A percentile compares a stretch with the other conserved stretches of the same genome.
phyloP scores from a whole-genome alignment of 2,797 vertebrate genomes.

The Melopsittacus undulatus region DNA sequence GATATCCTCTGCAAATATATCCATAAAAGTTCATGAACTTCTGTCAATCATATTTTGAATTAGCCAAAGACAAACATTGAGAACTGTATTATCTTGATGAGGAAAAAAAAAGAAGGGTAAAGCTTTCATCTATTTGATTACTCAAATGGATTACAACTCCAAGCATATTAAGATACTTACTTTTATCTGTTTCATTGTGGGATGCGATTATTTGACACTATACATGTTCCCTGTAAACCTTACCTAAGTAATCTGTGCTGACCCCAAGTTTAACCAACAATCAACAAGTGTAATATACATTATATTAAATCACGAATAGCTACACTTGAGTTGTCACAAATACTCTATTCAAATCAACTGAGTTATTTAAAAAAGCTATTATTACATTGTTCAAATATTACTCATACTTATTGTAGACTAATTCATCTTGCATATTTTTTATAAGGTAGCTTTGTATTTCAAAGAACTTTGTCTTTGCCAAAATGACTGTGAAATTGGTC shows the following conservation, averaged over 20 bases:
- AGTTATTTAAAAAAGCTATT: neutral
- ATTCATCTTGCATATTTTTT: neutral
- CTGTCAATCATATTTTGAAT: neutral
- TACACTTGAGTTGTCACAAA: neutral
- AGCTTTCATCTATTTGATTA: neutral
- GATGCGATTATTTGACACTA: neutral
- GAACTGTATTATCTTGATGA: neutral
- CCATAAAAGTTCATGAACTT: neutral
- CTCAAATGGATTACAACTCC: neutral
- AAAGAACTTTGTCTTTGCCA: neutral
- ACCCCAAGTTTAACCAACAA: neutral
- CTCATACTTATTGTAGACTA: neutral
- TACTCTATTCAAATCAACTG: neutral
- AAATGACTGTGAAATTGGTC: neutral
- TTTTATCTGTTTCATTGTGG: neutral
- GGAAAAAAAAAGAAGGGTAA: neutral
- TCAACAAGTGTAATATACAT: neutral
- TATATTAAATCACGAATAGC: neutral
- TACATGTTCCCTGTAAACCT: neutral
- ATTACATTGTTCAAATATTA: neutral
- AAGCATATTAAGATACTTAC: neutral
- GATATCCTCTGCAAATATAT: slow-evolving; percentile 45
- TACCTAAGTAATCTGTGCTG: neutral
- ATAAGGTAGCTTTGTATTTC: neutral
- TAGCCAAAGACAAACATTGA: neutral